A percentile compares a stretch with the other conserved stretches of the same genome.
Evolutionary conservation across 2,888 invertebrate genomes (phyloP).

Genomic region (Allygus modestus): DNA sequence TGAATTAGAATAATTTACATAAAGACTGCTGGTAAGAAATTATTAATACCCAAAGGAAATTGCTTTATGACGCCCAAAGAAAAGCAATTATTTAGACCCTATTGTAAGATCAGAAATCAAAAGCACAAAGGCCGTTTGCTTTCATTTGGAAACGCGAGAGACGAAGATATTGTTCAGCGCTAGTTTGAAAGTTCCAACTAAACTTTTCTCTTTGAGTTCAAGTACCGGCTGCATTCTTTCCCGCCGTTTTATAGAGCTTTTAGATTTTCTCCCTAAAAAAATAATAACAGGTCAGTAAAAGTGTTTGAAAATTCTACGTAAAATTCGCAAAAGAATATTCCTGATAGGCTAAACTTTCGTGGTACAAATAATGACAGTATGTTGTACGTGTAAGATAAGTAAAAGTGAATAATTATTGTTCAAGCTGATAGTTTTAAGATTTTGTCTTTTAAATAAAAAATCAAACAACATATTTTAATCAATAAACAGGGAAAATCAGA

Average conservation of each 20-base stretch:
- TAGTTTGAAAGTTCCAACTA: slow-evolving; percentile 28
- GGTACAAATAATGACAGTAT: no score
- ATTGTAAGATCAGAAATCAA: slow-evolving; percentile 29
- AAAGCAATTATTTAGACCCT: slow-evolving; percentile 30
- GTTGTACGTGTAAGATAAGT: no score
- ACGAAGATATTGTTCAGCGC: slow-evolving; percentile 18
- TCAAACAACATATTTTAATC: no score
- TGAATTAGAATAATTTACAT: neutral
- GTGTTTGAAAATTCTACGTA: no score
- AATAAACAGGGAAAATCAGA: no score
- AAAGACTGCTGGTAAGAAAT: neutral
- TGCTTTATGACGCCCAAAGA: neutral
- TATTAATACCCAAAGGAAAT: neutral
- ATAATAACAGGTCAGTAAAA: neutral
- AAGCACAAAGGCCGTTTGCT: slow-evolving; percentile 15
- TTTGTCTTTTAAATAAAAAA: no score
- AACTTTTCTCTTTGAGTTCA: slow-evolving; percentile 24
- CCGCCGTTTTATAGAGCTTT: neutral
- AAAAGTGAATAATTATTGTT: no score
- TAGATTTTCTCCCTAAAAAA: neutral
- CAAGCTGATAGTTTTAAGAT: no score
- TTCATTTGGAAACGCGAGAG: neutral
- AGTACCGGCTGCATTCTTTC: slow-evolving; percentile 18
- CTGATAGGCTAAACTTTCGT: no score
- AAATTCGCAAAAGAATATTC: no score